phyloP scores from a whole-genome alignment of 2,888 invertebrate genomes.

The Pantelozetes paolii region DNA sequence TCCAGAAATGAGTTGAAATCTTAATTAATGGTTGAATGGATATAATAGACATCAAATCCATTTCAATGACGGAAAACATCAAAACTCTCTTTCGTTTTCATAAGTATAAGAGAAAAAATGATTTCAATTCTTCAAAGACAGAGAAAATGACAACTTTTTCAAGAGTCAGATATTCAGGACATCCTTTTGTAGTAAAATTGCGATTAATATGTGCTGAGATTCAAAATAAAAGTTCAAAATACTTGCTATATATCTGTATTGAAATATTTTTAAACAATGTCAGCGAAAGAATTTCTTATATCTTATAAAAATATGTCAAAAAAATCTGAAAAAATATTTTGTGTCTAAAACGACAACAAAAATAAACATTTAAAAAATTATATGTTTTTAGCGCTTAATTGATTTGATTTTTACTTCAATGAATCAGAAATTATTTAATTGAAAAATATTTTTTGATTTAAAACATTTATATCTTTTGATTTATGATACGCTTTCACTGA shows the following conservation, averaged over 20 bases:
- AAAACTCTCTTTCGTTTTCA: neutral
- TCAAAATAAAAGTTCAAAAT: too few species aligned
- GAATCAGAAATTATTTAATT: too few species aligned
- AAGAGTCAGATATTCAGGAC: conserved; percentile 6
- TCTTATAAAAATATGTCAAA: neutral
- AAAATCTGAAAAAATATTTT: too few species aligned
- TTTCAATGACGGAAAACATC: conserved; percentile 9
- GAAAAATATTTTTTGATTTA: too few species aligned
- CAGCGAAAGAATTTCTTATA: conserved; percentile 1
- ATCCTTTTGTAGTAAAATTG: neutral
- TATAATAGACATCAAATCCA: conserved; percentile 31
- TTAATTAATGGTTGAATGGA: conserved; percentile 33
- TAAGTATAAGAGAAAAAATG: neutral
- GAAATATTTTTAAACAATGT: conserved; percentile 2
- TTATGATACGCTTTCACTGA: too few species aligned
- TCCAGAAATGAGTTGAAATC: conserved; percentile 20
- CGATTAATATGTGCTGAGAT: neutral
- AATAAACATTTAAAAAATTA: neutral
- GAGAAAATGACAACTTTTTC: conserved; percentile 9
- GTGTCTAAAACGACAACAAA: neutral
- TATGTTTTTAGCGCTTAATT: too few species aligned
- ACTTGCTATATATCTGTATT: neutral
- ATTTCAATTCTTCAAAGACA: neutral
- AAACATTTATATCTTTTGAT: too few species aligned
- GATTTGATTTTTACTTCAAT: too few species aligned